Conservation (phyloP, 2,797 vertebrate species). For the Cottoperca gobio region DNA sequence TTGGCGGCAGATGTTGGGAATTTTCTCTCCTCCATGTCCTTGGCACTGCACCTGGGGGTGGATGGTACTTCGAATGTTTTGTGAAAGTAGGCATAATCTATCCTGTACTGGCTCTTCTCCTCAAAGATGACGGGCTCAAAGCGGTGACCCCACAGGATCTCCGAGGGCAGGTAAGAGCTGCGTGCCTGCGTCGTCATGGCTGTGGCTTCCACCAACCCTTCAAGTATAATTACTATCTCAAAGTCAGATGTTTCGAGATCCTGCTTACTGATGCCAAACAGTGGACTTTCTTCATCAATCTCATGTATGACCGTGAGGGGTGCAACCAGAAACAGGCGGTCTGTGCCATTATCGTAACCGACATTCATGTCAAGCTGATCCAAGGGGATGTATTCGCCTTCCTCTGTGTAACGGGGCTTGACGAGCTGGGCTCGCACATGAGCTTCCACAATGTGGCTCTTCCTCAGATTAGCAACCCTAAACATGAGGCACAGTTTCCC, state of each 20-base stretch:
- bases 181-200: conserved; percentile 98
- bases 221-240: conserved; percentile 96
- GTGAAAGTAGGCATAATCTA: conserved; percentile 96
- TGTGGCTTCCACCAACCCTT: conserved; percentile 97
- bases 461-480: conserved; percentile 94
- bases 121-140: conserved; percentile 95
- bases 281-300: conserved; percentile 94
- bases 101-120: conserved; percentile 94
- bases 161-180: conserved; percentile 93
- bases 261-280: conserved; percentile 94
- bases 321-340: conserved; percentile 95
- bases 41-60: conserved; percentile 94
- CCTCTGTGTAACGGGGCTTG: conserved; percentile 93
- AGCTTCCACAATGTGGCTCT: conserved; percentile 97
- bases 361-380: conserved; percentile 98
- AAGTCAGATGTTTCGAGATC: conserved; percentile 93
- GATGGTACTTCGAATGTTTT: conserved; percentile 96
- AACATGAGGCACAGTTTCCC: conserved; percentile 97
- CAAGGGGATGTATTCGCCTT: conserved; percentile 95
- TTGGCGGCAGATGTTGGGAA: conserved; percentile 89
- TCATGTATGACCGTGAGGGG: conserved; percentile 95
- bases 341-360: conserved; percentile 94
- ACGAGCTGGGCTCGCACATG: conserved; percentile 95
- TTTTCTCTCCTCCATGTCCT: conserved; percentile 95
- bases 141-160: conserved; percentile 97